Conservation (phyloP, 2,797 vertebrate species). For the Oreonectes daqikongensis region DNA sequence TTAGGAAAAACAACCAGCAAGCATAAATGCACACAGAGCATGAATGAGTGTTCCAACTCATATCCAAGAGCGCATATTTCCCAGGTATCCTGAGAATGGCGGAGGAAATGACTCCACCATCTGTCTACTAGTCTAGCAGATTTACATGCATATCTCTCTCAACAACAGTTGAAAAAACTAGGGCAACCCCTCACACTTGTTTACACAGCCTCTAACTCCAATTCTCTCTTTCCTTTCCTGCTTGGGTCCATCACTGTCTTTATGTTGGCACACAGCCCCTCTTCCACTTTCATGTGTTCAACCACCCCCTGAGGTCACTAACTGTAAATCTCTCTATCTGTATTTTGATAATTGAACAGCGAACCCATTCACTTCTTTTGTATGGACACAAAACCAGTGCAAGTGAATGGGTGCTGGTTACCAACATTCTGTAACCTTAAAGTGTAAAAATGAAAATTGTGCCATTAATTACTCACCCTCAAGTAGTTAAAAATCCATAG, state of each 20-base stretch:
- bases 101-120: slow-evolving; percentile 39
- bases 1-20: neutral
- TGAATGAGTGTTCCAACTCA: slow-evolving; percentile 7
- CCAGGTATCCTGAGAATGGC: slow-evolving; percentile 39
- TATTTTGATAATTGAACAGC: too few relatives aligned
- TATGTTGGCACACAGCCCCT: neutral
- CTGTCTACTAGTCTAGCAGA: slow-evolving; percentile 25
- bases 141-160: slow-evolving; percentile 24
- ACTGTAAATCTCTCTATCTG: neutral
- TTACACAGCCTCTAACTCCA: neutral
- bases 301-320: neutral
- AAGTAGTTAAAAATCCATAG: too few relatives aligned
- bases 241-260: slow-evolving; percentile 12
- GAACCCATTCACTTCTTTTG: too few relatives aligned
- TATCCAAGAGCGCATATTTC: slow-evolving; percentile 30
- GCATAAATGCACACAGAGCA: neutral
- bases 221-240: slow-evolving; percentile 20
- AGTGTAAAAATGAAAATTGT: too few relatives aligned
- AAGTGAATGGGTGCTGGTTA: too few relatives aligned
- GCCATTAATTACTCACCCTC: too few relatives aligned
- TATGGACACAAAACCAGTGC: too few relatives aligned
- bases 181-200: slow-evolving; percentile 18
- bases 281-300: neutral
- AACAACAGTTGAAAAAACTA: slow-evolving; percentile 24
- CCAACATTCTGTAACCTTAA: too few relatives aligned